These are phyloP conservation scores for Tragelaphus imberbis DNA, from an alignment of 2,113 vertebrate species.

Conservation along the genomic window DNA sequence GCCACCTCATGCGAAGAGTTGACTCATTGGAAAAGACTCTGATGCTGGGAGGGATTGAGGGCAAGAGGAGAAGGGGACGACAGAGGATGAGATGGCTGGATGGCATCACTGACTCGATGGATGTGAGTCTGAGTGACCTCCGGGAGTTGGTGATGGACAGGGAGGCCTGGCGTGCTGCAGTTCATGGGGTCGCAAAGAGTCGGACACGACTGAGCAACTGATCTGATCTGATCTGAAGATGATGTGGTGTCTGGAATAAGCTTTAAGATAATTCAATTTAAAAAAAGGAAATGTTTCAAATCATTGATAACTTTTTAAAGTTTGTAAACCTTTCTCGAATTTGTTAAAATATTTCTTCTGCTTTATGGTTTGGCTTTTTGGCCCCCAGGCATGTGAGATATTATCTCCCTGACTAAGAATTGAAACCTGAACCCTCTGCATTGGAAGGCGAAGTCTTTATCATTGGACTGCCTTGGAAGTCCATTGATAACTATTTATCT, in stretches of 20 bases:
- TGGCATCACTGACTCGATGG: too few relatives aligned
- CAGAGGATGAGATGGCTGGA: too few relatives aligned
- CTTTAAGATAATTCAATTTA: conserved; percentile 3
- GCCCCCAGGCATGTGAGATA: background rate
- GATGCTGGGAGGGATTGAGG: too few relatives aligned
- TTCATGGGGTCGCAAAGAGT: too few relatives aligned
- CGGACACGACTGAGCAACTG: too few relatives aligned
- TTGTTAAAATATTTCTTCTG: background rate
- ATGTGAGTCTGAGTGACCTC: too few relatives aligned
- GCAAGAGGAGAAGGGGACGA: too few relatives aligned
- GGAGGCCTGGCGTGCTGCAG: too few relatives aligned
- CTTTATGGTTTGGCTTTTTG: background rate
- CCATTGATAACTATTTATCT: background rate
- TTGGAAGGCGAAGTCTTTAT: background rate
- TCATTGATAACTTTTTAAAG: background rate
- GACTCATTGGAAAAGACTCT: too few relatives aligned
- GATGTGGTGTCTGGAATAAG: background rate
- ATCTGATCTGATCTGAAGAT: too few relatives aligned
- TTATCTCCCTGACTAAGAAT: background rate
- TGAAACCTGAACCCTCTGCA: background rate
- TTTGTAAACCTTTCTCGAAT: background rate
- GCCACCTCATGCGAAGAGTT: too few relatives aligned
- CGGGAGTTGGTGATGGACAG: too few relatives aligned
- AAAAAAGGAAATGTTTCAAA: background rate
- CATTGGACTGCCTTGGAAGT: background rate